phyloP scores from a whole-genome alignment of 1,140 invertebrate species.

The Rhynchophorus ferrugineus region DNA sequence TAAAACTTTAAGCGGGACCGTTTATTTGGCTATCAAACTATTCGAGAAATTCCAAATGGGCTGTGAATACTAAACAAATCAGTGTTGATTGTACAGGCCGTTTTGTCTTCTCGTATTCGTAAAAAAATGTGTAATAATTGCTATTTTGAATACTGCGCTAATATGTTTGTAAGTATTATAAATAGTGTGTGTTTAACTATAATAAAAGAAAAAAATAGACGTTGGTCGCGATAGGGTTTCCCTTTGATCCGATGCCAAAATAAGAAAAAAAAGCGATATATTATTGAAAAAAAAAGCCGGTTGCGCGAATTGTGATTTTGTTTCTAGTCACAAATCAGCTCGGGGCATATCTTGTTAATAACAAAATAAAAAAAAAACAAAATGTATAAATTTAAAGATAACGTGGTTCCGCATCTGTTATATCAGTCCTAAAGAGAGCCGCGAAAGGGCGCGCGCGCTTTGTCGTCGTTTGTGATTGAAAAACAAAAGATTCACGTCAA shows the following conservation, averaged over 20 bases:
- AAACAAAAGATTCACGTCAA: too few species aligned
- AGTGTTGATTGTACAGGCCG: conserved; percentile 58
- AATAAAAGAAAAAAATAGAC: conserved; percentile 19
- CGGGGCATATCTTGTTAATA: conserved; percentile 20
- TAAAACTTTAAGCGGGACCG: too few species aligned
- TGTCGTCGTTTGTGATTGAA: too few species aligned
- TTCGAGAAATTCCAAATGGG: conserved; percentile 58
- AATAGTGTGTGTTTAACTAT: conserved; percentile 37
- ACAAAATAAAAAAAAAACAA: conserved; percentile 39
- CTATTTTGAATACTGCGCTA: conserved; percentile 41
- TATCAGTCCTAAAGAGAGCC: neutral
- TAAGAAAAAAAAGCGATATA: too few species aligned
- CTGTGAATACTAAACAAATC: conserved; percentile 60
- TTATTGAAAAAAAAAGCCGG: too few species aligned
- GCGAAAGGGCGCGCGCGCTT: neutral
- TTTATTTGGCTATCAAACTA: conserved; percentile 19
- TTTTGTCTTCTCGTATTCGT: conserved; percentile 48
- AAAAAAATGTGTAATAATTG: conserved; percentile 36
- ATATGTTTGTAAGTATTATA: conserved; percentile 38
- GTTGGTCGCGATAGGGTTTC: conserved; percentile 21
- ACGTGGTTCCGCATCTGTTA: neutral
- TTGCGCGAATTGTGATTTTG: conserved; percentile 28
- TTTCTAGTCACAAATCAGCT: conserved; percentile 28
- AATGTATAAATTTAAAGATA: conserved; percentile 9
- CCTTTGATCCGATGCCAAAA: conserved; percentile 32